Percentiles rank a stretch among this genome's conserved stretches.
Conservation (phyloP, 2,797 vertebrate genomes). For the Urosaurus nigricauda region DNA sequence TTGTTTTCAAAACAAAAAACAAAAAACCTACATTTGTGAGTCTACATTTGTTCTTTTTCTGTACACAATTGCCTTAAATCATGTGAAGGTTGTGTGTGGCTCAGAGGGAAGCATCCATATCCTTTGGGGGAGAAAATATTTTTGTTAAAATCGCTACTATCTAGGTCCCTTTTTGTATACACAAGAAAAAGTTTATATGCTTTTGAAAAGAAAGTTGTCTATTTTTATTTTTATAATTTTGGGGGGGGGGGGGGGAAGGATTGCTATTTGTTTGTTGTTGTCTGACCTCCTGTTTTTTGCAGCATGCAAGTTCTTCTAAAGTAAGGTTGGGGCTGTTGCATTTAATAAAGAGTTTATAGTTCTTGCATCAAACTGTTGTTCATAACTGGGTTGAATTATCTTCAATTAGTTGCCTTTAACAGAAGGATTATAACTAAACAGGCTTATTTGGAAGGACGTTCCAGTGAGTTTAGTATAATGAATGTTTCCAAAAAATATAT, state of each 20-base stretch:
- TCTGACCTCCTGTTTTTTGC: neutral
- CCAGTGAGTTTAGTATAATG: neutral
- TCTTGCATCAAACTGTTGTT: neutral
- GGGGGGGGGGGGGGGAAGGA: neutral
- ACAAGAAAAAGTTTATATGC: neutral
- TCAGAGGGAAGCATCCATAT: too few relatives aligned
- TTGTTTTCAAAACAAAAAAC: too few relatives aligned
- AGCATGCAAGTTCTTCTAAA: neutral
- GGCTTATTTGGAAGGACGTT: neutral
- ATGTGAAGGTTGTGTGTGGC: neutral
- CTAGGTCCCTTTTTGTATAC: neutral
- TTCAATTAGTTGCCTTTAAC: neutral
- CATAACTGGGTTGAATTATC: neutral
- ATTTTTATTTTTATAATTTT: neutral
- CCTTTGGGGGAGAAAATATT: too few relatives aligned
- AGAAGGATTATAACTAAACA: neutral
- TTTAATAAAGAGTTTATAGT: slow-evolving; percentile 22
- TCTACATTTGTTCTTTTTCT: neutral
- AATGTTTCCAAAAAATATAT: neutral
- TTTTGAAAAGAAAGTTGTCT: neutral
- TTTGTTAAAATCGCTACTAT: neutral
- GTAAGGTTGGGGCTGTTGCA: neutral
- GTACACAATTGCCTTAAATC: neutral
- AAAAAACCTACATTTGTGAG: neutral
- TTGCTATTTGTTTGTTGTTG: neutral